A percentile compares a stretch with the other conserved stretches of the same genome.
phyloP scores from a whole-genome alignment of 2,797 vertebrate species.

The Loriculus beryllinus region DNA sequence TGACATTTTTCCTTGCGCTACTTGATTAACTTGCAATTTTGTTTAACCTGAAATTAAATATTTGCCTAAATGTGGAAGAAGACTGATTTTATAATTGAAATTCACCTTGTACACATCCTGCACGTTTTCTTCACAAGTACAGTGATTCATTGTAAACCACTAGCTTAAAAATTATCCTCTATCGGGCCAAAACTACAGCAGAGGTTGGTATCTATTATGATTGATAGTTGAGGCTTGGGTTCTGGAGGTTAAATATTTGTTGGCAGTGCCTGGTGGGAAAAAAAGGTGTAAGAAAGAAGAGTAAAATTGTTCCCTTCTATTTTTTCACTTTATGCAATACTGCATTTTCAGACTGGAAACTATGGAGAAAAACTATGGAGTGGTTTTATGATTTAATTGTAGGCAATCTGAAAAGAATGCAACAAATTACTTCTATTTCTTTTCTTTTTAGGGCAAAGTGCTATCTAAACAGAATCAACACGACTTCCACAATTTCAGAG shows the following conservation, averaged over 20 bases:
- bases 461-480: neutral
- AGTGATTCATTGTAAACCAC: neutral
- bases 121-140: neutral
- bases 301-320: neutral
- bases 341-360: neutral
- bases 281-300: neutral
- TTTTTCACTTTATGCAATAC: neutral
- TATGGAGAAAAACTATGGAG: neutral
- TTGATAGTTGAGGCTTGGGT: neutral
- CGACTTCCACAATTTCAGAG: neutral
- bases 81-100: neutral
- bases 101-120: neutral
- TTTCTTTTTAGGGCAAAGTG: neutral
- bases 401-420: neutral
- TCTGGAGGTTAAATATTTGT: neutral
- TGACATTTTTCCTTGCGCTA: neutral
- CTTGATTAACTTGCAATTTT: neutral
- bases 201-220: neutral
- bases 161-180: neutral
- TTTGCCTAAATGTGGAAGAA: neutral
- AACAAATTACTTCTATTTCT: neutral
- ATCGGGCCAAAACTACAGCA: neutral
- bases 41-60: neutral
- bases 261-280: neutral
- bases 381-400: neutral